Base-by-base conservation (phyloP, 37 sponge, comb jelly and placozoan genomes). In the Spongilla lacustris region DNA sequence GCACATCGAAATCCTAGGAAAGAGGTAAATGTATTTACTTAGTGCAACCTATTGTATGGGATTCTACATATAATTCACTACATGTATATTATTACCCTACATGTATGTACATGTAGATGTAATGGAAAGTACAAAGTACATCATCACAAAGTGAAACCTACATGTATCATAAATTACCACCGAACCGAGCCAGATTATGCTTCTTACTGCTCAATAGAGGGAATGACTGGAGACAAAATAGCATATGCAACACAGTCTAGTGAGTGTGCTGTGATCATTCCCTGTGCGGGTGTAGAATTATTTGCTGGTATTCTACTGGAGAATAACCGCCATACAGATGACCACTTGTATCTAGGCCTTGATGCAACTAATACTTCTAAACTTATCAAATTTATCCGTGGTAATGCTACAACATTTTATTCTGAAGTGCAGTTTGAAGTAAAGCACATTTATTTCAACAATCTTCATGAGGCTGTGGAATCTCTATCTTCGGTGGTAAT, bases 361-460 rank as follows among this genome's bases (percentile, higher is more conserved):
- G 86, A 31, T 26, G 24, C 78, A 2, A 24, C 69, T 33, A 37
- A 85, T 24, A 27, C 30, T 38, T 19, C 29, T 29, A 78, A 71
- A 41, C 32, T 85, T 69, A 26, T 75, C 21, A 31, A 12, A 10
- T 76, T 32, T 26, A 24, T 41, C 0, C 36, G 1, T 12, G 22
- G 37, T 24, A 8, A 12, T 22, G 38, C 2, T 35, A 50, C 66
- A 28, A 38, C 27, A 4, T 46, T 75, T 36, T 27, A 76, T 17
- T 49, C 19, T 26, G 35, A 86, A 23, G 87, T 86, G 0, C 28
- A 74, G 69, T 90, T 90, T 84, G 81, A 87, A 35, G 58, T 87
- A 32, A 87, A 91, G 48, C 84, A 87, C 31, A 67, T 34, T 27
- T 91, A 91, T 27, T 91, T 91, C 83, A 71, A 83, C 22, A 66